phyloP scores from a whole-genome alignment of 2,113 vertebrate genomes.

The Protobothrops mucrosquamatus region DNA sequence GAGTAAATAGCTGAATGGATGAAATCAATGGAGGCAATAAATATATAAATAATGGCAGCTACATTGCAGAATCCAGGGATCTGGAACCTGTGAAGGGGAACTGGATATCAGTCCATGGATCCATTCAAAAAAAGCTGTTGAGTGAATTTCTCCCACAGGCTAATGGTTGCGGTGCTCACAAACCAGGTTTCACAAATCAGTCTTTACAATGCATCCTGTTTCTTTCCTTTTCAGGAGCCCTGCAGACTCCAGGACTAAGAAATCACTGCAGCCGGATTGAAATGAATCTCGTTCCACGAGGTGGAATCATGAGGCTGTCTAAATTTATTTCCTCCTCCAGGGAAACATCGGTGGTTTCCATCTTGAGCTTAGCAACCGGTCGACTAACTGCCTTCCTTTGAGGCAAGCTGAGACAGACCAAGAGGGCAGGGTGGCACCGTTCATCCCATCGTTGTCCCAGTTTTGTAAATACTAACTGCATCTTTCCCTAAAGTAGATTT shows the following conservation, averaged over 20 bases:
- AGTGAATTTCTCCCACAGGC: background rate
- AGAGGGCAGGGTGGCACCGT: constrained; percentile 33
- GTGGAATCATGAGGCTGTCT: constrained; percentile 43
- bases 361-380: constrained; percentile 39
- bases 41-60: background rate
- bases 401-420: constrained; percentile 49
- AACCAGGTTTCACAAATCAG: background rate
- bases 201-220: background rate
- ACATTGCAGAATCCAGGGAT: background rate
- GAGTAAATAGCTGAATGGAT: background rate
- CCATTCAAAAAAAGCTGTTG: background rate
- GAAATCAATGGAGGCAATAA: background rate
- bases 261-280: constrained; percentile 35
- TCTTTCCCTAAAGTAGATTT: constrained; percentile 39
- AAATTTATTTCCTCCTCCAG: constrained; percentile 51
- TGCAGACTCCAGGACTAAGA: constrained; percentile 39
- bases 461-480: constrained; percentile 53
- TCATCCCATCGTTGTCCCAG: constrained; percentile 21
- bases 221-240: constrained; percentile 56
- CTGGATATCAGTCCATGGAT: background rate
- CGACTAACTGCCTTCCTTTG: constrained; percentile 42
- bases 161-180: background rate
- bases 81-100: background rate
- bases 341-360: constrained; percentile 50
- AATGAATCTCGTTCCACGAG: constrained; percentile 31